Conservation (phyloP, 2,113 vertebrate genomes). For the Sinocyclocheilus maitianheensis region DNA sequence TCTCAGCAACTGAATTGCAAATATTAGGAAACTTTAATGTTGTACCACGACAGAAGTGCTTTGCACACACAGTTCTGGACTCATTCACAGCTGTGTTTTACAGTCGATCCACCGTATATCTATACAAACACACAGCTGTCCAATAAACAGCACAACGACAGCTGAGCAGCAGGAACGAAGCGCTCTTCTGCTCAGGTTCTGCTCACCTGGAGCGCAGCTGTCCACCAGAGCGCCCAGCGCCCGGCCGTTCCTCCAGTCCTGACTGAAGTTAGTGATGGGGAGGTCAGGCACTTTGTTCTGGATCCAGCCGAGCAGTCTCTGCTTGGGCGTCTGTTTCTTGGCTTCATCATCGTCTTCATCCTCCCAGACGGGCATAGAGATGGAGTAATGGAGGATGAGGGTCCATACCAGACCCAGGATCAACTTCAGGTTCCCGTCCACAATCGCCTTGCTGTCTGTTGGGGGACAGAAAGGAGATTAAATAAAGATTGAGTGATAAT, state of each 20-base stretch:
- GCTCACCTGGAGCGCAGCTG: conserved; percentile 87
- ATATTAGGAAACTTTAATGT: background rate
- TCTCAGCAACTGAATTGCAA: background rate
- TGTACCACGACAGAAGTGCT: background rate
- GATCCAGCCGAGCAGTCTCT: conserved; percentile 89
- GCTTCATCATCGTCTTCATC: conserved; percentile 87
- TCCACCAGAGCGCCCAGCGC: conserved; percentile 88
- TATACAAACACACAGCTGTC: conserved; percentile 6
- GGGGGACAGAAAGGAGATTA: background rate
- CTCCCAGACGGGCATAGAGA: conserved; percentile 93
- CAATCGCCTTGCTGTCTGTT: conserved; percentile 88
- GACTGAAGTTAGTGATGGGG: conserved; percentile 88
- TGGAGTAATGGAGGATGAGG: conserved; percentile 90
- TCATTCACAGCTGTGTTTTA: conserved; percentile 12
- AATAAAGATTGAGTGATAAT: no score
- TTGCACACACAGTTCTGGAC: background rate
- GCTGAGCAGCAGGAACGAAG: background rate
- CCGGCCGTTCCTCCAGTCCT: conserved; percentile 88
- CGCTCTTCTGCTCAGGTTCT: background rate
- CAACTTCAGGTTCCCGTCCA: conserved; percentile 90
- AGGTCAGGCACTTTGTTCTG: conserved; percentile 91
- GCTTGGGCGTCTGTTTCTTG: conserved; percentile 90
- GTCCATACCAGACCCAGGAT: conserved; percentile 91
- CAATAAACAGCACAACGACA: background rate
- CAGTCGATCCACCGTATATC: background rate